Evolutionary conservation across 1,140 invertebrate species (phyloP), one percentile per base, ranked within the genome.

Genomic region (Archegozetes longisetosus): DNA sequence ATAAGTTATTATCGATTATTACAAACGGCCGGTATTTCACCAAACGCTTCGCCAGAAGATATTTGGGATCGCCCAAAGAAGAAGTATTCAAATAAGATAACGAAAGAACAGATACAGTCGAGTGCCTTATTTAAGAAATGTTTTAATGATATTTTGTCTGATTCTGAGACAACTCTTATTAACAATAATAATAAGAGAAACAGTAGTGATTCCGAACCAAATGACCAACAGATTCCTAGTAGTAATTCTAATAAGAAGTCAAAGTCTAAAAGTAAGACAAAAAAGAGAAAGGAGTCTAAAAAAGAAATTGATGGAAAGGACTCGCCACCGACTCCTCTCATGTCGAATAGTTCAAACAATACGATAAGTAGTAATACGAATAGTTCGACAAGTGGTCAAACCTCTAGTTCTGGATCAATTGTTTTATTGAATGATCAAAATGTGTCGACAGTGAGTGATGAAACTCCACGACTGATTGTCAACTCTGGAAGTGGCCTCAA

Each of bases 1-100:
- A 62, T 67, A 48, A 65, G 63, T 25, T 68, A 65, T 62, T 61
- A 62, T n/a, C 68, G 69, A 12, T 64, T 71, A 27, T 61, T 73
- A 3, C 63, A 68, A 58, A 61, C 60, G 53, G 66, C 68, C 56
- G 70, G 70, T 66, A 66, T 66, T 29, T 55, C 59, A 4, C 55
- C 64, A 22, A 56, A 26, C 25, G 17, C 57, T 27, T 53, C 59
- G 13, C 53, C 58, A 26, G 48, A 54, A 3, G 58, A 54, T 23
- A 17, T 60, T 23, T 60, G 56, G 61, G 52, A 55, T 22, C 51
- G 26, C 22, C 57, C 53, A 51, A 3, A 51, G 3, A 26, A 32
- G 17, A 66, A 67, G 53, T 66, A 67, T 28, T 55, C 61, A 27
- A 55, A 62, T 48, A 62, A 61, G 50, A 58, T 66, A 29, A 57